Evolutionary conservation across 2,797 vertebrate genomes (phyloP).

Genomic region (Gymnothorax javanicus): DNA sequence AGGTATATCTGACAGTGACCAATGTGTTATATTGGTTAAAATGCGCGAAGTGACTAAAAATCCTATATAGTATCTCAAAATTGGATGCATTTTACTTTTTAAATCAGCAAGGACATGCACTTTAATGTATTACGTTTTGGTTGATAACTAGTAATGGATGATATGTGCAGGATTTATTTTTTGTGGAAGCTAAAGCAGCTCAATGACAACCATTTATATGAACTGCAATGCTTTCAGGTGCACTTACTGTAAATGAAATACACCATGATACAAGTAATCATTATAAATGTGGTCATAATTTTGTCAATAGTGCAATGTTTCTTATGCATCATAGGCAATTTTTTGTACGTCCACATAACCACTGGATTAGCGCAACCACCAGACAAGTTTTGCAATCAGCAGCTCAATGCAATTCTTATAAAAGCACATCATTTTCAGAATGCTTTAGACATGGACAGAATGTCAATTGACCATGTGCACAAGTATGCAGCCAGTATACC

Average conservation of each 20-base stretch:
- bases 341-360: background rate
- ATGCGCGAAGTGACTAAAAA: too few relatives aligned
- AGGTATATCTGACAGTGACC: too few relatives aligned
- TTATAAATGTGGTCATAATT: background rate
- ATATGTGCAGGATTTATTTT: background rate
- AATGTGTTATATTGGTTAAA: too few relatives aligned
- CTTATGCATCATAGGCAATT: background rate
- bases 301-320: background rate
- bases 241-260: background rate
- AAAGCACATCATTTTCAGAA: background rate
- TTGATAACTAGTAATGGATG: background rate
- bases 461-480: background rate
- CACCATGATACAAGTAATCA: background rate
- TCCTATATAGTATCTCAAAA: too few relatives aligned
- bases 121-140: background rate
- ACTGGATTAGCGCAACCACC: background rate
- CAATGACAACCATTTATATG: background rate
- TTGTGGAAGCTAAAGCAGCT: background rate
- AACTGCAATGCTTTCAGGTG: background rate
- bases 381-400: background rate
- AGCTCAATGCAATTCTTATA: background rate
- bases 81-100: too few relatives aligned
- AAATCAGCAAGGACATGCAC: too few relatives aligned
- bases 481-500: background rate
- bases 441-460: background rate